These are phyloP conservation scores for Dinomys branickii DNA, from an alignment of 2,113 vertebrate species.

Conservation along the genomic window DNA sequence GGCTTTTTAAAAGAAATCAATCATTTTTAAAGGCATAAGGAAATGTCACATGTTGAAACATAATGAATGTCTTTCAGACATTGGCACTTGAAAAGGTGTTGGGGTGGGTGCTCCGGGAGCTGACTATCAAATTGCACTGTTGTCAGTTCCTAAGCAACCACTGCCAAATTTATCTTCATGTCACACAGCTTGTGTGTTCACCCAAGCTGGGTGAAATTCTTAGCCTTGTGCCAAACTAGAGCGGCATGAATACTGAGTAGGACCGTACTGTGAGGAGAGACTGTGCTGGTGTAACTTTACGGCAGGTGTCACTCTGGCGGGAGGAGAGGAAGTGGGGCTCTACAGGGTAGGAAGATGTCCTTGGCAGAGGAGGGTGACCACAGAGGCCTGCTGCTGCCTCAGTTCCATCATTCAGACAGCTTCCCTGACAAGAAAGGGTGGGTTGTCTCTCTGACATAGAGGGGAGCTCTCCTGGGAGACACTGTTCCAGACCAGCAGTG, in stretches of 20 bases:
- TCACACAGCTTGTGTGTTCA: conserved; percentile 71
- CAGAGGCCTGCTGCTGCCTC: not conserved
- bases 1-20: conserved; percentile 50
- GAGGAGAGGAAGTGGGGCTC: conserved; percentile 18
- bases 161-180: conserved; percentile 82
- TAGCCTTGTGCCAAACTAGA: conserved; percentile 80
- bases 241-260: not conserved
- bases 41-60: conserved; percentile 68
- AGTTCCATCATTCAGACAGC: too few relatives aligned
- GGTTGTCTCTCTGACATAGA: not conserved
- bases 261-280: not conserved
- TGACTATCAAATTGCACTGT: conserved; percentile 82
- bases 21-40: conserved; percentile 19
- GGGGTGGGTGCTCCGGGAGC: conserved; percentile 67
- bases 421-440: not conserved
- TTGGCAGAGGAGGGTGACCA: not conserved
- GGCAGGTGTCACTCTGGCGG: conserved; percentile 77
- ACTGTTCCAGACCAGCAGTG: not conserved
- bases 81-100: conserved; percentile 69
- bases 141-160: conserved; percentile 85
- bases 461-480: not conserved
- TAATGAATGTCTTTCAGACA: conserved; percentile 57
- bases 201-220: conserved; percentile 80
- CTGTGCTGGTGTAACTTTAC: conserved; percentile 33
- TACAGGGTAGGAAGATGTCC: not conserved